Evolutionary conservation across 2,113 vertebrate species (phyloP).

Genomic region (Regulus satrapa): DNA sequence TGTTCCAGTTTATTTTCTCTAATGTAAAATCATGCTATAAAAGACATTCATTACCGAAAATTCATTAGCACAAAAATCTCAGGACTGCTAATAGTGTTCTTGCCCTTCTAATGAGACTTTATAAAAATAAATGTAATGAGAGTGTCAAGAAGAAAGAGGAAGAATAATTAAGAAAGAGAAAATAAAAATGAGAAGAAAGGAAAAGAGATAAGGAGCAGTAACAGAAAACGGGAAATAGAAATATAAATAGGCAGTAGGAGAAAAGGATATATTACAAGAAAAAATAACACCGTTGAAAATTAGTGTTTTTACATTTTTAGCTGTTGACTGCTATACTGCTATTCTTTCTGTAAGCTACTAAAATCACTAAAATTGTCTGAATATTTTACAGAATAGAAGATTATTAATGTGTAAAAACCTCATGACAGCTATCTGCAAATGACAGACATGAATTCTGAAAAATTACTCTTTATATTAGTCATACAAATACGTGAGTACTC

Average conservation of each 20-base stretch:
- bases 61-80: background rate
- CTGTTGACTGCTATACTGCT: background rate
- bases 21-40: background rate
- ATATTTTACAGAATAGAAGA: background rate
- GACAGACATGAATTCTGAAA: background rate
- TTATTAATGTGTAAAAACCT: background rate
- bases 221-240: background rate
- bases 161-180: background rate
- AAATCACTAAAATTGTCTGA: background rate
- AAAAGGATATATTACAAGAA: background rate
- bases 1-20: background rate
- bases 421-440: background rate
- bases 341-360: background rate
- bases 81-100: background rate
- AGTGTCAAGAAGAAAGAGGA: background rate
- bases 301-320: background rate
- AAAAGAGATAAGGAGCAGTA: background rate
- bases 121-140: slow-evolving; percentile 14
- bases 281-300: background rate
- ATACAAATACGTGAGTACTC: background rate
- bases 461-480: background rate
- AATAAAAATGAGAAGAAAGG: background rate
- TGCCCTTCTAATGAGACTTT: background rate
- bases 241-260: background rate
- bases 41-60: background rate